These are phyloP conservation scores for Magallana nippona DNA, from an alignment of 2,888 invertebrate species.

Conservation along the genomic window DNA sequence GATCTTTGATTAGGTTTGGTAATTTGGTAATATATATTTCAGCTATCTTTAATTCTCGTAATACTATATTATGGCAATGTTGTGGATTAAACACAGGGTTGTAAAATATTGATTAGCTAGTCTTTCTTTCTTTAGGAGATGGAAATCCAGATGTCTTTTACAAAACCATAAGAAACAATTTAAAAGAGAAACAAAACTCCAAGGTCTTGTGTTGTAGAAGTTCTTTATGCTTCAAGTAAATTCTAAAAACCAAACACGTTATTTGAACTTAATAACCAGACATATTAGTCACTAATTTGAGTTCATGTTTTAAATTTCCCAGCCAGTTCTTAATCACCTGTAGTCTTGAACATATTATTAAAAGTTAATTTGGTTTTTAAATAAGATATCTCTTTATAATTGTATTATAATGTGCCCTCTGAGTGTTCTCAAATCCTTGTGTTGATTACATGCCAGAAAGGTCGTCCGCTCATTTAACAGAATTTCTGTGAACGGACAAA, in stretches of 20 bases:
- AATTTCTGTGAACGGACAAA: not conserved
- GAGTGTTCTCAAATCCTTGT: not conserved
- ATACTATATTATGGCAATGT: not conserved
- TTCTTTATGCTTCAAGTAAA: no score
- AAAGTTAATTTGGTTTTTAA: constrained; percentile 33
- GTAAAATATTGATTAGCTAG: constrained; percentile 16
- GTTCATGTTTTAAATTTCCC: not conserved
- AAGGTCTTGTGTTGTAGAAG: not conserved
- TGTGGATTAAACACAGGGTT: not conserved
- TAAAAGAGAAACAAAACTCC: not conserved
- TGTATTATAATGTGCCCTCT: constrained; percentile 9
- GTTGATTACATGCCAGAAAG: constrained; percentile 27
- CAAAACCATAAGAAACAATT: not conserved
- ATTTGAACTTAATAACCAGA: not conserved
- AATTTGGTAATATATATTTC: constrained; percentile 19
- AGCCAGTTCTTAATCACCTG: constrained; percentile 1
- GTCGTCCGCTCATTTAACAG: not conserved
- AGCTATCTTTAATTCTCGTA: not conserved
- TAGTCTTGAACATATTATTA: constrained; percentile 10
- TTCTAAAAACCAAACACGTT: not conserved
- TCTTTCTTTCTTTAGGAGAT: not conserved
- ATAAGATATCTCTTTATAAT: constrained; percentile 24
- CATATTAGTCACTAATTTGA: not conserved
- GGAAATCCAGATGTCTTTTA: not conserved
- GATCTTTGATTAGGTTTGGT: not conserved